Evolutionary conservation across 2,797 vertebrate species (phyloP).

Genomic region (Lepilemur ruficaudatus): DNA sequence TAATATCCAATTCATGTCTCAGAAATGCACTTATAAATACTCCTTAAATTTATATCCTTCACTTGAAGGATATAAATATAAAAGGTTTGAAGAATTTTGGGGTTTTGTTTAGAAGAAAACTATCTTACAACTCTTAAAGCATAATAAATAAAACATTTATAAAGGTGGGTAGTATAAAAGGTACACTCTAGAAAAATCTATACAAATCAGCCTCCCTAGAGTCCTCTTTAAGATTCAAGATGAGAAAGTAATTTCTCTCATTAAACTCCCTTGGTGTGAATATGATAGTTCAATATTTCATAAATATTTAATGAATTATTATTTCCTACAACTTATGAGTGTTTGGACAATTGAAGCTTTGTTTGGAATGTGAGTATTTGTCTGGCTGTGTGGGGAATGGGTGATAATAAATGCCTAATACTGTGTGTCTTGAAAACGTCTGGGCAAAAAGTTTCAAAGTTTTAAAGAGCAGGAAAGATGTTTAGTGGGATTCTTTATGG

Average conservation of each 20-base stretch:
- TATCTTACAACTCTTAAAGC: neutral
- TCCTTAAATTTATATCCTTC: neutral
- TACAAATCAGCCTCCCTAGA: neutral
- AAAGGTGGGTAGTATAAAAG: neutral
- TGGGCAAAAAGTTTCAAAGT: neutral
- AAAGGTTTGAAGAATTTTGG: neutral
- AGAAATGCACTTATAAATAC: neutral
- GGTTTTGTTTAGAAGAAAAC: neutral
- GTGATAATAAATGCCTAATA: neutral
- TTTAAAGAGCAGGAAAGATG: neutral
- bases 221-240: conserved; percentile 44
- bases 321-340: conserved; percentile 43
- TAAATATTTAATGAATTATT: conserved; percentile 52
- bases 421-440: neutral
- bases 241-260: conserved; percentile 57
- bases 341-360: neutral
- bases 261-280: conserved; percentile 30
- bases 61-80: neutral
- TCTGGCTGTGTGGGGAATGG: neutral
- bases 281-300: neutral
- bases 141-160: conserved; percentile 39
- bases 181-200: neutral
- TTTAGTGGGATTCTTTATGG: neutral
- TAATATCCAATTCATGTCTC: neutral
- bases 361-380: neutral